phyloP scores from a whole-genome alignment of 2,888 invertebrate genomes.

The Axea sp. region DNA sequence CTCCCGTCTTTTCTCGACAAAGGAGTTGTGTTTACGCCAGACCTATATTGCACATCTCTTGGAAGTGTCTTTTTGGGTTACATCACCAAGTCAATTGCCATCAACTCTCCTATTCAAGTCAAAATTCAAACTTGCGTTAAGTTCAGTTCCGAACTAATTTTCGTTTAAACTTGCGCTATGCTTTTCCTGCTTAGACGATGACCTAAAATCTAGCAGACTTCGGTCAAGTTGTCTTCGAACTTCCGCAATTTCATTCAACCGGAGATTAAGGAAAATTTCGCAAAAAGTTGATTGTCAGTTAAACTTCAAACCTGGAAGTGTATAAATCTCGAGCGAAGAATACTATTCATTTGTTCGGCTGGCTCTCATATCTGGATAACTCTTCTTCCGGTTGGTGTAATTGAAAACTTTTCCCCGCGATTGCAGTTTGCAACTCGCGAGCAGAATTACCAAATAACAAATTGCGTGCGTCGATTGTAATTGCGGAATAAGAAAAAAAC shows the following conservation, averaged over 20 bases:
- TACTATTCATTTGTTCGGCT: slow-evolving; percentile 44
- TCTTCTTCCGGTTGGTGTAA: slow-evolving; percentile 18
- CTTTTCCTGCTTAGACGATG: slow-evolving; percentile 54
- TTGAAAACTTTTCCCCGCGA: slow-evolving; percentile 30
- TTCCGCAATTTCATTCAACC: slow-evolving; percentile 60
- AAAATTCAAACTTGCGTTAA: slow-evolving; percentile 55
- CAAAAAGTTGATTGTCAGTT: slow-evolving; percentile 57
- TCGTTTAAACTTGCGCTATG: slow-evolving; percentile 57
- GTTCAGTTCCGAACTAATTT: slow-evolving; percentile 61
- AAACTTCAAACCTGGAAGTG: slow-evolving; percentile 32
- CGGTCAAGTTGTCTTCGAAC: slow-evolving; percentile 59
- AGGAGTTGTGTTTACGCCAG: slow-evolving; percentile 21
- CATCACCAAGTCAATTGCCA: slow-evolving; percentile 56
- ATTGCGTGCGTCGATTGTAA: slow-evolving; percentile 17
- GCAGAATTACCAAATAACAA: too few species aligned
- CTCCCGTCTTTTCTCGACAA: slow-evolving; percentile 23
- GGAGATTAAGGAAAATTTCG: slow-evolving; percentile 59
- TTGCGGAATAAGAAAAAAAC: slow-evolving; percentile 1
- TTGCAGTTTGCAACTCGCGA: slow-evolving; percentile 12
- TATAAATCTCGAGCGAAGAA: slow-evolving; percentile 47
- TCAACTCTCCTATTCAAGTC: slow-evolving; percentile 51
- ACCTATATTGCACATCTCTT: slow-evolving; percentile 26
- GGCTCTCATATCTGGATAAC: slow-evolving; percentile 31
- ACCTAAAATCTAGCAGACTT: slow-evolving; percentile 59
- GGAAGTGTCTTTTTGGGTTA: slow-evolving; percentile 51